These are phyloP conservation scores for Chelonus insularis DNA, from an alignment of 1,140 invertebrate species.

Conservation along the genomic window DNA sequence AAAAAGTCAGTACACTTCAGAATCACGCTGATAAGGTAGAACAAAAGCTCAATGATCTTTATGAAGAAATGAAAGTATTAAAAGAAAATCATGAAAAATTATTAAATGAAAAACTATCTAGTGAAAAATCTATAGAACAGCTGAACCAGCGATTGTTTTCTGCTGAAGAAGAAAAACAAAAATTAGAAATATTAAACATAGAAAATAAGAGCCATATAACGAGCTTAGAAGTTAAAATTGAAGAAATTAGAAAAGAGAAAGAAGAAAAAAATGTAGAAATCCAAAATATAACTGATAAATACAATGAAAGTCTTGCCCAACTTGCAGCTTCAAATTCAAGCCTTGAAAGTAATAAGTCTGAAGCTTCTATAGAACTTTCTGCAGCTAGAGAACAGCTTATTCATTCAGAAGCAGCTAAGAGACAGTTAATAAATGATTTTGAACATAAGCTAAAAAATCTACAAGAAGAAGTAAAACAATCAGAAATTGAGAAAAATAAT, in stretches of 20 bases:
- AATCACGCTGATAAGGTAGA: conserved; percentile 54
- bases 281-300: conserved; percentile 32
- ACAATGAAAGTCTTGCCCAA: conserved; percentile 38
- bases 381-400: too few species aligned
- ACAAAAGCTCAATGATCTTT: conserved; percentile 53
- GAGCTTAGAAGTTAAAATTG: conserved; percentile 25
- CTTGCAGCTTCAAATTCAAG: conserved; percentile 29
- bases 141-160: conserved; percentile 35
- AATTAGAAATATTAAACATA: conserved; percentile 34
- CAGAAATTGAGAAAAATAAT: conserved; percentile 32
- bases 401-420: too few species aligned
- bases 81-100: conserved; percentile 59
- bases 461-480: conserved; percentile 35
- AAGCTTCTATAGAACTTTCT: too few species aligned
- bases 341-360: conserved; percentile 1
- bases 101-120: conserved; percentile 46
- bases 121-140: conserved; percentile 37
- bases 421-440: too few species aligned
- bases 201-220: conserved; percentile 34
- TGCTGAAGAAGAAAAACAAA: conserved; percentile 16
- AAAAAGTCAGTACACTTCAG: conserved; percentile 57
- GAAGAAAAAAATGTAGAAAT: conserved; percentile 44
- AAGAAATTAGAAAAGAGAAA: conserved; percentile 42
- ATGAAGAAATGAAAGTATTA: conserved; percentile 56
- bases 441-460: too few species aligned